phyloP scores from a whole-genome alignment of 1,140 invertebrate genomes.

The Diorhabda elongata region DNA sequence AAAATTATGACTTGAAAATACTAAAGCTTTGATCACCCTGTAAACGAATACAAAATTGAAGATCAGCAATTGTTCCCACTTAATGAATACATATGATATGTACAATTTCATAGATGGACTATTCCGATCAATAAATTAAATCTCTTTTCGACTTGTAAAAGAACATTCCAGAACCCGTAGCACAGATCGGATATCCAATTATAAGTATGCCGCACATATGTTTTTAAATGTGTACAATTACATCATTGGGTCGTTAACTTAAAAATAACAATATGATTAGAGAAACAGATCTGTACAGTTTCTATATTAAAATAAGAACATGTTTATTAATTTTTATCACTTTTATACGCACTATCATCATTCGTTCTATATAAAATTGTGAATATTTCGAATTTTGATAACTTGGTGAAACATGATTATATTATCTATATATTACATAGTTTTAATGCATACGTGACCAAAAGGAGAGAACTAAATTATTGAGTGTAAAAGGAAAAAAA shows the following conservation, averaged over 20 bases:
- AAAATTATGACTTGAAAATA: no score
- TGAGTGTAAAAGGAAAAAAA: neutral
- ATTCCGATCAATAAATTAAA: no score
- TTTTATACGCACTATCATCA: neutral
- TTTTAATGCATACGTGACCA: neutral
- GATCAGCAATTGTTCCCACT: neutral
- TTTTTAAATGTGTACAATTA: neutral
- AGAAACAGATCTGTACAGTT: neutral
- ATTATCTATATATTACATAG: neutral
- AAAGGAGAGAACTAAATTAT: neutral
- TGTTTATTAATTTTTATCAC: neutral
- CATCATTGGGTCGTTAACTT: neutral
- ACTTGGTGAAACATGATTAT: neutral
- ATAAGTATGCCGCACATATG: neutral
- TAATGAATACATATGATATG: neutral
- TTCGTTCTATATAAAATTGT: neutral
- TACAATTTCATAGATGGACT: neutral
- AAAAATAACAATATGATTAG: slow-evolving; percentile 1
- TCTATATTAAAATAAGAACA: neutral
- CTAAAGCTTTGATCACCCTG: no score
- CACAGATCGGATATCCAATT: neutral
- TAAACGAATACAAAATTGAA: neutral
- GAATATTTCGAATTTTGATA: neutral
- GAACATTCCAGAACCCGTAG: neutral
- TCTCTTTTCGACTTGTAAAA: neutral